A percentile compares a stretch with the other conserved stretches of the same genome.
Evolutionary conservation across 2,113 vertebrate genomes (phyloP).

Genomic region (Python bivittatus): DNA sequence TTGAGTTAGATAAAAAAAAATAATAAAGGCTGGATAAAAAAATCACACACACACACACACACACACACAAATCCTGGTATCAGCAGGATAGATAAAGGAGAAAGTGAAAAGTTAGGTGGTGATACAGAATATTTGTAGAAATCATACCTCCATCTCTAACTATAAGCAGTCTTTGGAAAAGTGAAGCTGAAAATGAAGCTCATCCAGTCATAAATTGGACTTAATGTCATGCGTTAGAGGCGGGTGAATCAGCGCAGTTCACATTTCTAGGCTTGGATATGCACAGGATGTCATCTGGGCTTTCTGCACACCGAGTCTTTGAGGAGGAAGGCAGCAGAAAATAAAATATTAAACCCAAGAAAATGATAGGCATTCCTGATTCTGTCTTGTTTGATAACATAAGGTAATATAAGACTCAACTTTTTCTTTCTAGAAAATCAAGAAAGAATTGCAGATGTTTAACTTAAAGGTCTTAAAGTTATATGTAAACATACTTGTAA

Average conservation of each 20-base stretch:
- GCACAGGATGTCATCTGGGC: not conserved
- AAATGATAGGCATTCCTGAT: not conserved
- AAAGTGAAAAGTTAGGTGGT: not conserved
- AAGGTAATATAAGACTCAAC: not conserved
- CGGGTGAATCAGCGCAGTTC: conserved; percentile 12
- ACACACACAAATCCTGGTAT: not conserved
- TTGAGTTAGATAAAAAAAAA: no score
- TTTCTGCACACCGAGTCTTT: not conserved
- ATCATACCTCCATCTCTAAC: not conserved
- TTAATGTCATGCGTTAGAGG: not conserved
- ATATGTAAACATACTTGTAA: conserved; percentile 21
- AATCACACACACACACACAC: no score
- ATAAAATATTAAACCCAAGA: not conserved
- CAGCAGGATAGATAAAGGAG: not conserved
- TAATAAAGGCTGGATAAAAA: no score
- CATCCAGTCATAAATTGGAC: not conserved
- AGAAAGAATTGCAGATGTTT: conserved; percentile 10
- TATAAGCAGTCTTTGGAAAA: conserved; percentile 1
- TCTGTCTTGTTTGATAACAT: not conserved
- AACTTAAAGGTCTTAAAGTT: conserved; percentile 23
- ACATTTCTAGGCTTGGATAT: not conserved
- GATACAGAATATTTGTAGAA: not conserved
- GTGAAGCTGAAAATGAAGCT: conserved; percentile 4
- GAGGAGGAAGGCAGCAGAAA: not conserved
- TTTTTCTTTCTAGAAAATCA: not conserved